Percentiles rank a stretch among this genome's conserved stretches.
Evolutionary conservation across 2,888 invertebrate species (phyloP).

Genomic region (Pollenia labialis): DNA sequence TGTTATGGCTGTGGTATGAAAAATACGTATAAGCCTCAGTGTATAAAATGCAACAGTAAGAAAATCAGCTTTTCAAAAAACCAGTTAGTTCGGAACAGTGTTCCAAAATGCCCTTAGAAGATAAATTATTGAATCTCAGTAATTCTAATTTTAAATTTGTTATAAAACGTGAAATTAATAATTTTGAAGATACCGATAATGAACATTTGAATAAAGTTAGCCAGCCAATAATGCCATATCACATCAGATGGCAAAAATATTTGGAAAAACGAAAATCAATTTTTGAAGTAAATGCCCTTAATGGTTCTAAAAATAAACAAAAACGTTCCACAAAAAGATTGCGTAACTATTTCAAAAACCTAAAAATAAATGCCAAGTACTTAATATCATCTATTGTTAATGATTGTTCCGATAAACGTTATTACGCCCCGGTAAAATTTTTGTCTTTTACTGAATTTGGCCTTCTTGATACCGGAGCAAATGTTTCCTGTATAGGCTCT

Average conservation of each 20-base stretch:
- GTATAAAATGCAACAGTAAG: background rate
- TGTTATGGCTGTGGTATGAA: slow-evolving; percentile 39
- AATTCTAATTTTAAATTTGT: too few relatives aligned
- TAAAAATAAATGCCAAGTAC: background rate
- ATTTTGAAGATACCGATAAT: too few relatives aligned
- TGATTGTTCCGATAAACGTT: background rate
- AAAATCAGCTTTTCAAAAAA: background rate
- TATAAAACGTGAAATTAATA: too few relatives aligned
- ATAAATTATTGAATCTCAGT: too few relatives aligned
- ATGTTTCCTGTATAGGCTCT: background rate
- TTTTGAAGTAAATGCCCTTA: too few relatives aligned
- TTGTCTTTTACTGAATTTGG: background rate
- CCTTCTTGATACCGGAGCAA: background rate
- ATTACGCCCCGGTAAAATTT: background rate
- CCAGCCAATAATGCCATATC: too few relatives aligned
- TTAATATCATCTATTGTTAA: background rate
- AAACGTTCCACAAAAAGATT: background rate
- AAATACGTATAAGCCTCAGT: slow-evolving; percentile 39
- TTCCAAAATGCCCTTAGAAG: background rate
- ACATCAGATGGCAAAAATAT: too few relatives aligned
- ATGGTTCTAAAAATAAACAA: too few relatives aligned
- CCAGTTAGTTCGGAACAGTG: background rate
- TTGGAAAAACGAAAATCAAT: too few relatives aligned
- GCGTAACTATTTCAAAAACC: background rate
- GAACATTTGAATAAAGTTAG: too few relatives aligned